Base-by-base conservation (phyloP, 1,140 invertebrate species). In the Alviniconcha marisindica region DNA sequence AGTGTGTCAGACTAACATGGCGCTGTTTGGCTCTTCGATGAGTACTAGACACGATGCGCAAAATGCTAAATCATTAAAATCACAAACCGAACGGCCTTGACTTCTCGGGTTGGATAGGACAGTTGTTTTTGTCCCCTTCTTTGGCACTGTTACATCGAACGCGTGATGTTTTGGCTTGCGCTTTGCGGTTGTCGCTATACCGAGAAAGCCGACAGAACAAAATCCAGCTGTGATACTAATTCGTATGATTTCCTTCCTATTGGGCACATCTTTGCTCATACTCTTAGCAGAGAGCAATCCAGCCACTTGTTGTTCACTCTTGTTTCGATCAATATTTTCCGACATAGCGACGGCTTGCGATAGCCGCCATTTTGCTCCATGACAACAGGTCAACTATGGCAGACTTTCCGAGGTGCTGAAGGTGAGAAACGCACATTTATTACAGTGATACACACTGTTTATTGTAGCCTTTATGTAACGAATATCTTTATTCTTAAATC, bases 311-410 rank as follows among this genome's bases (percentile, higher is more conserved):
- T 12, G 21, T 28, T 31, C 24, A 24, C 18, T 10, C 1, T 31
- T 31, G 40, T 2, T 21, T 24, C 24, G 38, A 66, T 60, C 56
- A 31, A 31, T 33, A 77, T 77, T 77, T 77, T 31, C 42, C 79
- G 40, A 71, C 79, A 74, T 73, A 28, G 7, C 0, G 18, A 15
- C 38, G 71, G 21, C 28, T 82, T 54, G 28, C 60, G 76, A 14
- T 33, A 28, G 38, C 83, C 84, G 88, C 88, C 88, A 89, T 89
- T 63, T 89, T 89, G 86, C 86, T 85, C 88, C 88, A 89, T 88
- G 86, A 87, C 86, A 88, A 89, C 88, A 71, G n/a, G 38, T 82
- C 71, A 74, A 82, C 73, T 76, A 82, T 82, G 81, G 48, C 77
- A 33, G 56, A 71, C 14, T 18, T 71, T 14, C 15, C 40, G 18